Conservation (phyloP, 2,888 invertebrate genomes). For the Leucoma salicis region DNA sequence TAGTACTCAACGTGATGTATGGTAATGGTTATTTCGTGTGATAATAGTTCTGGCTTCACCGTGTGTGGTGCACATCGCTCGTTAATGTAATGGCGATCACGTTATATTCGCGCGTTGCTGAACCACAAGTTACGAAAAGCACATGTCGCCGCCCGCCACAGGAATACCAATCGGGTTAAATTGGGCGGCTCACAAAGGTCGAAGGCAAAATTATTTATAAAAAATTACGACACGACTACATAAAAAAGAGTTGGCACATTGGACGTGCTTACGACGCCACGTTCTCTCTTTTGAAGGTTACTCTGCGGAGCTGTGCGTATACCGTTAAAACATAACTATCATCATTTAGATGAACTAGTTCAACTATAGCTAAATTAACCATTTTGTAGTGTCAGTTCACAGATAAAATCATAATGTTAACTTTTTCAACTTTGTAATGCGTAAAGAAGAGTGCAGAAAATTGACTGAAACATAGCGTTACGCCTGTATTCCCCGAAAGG, state of each 20-base stretch:
- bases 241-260: constrained; percentile 78
- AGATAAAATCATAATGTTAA: too few species aligned
- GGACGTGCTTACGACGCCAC: constrained; percentile 72
- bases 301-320: constrained; percentile 58
- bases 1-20: background rate
- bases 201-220: constrained; percentile 77
- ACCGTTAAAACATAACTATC: constrained; percentile 66
- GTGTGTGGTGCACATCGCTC: constrained; percentile 33
- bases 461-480: too few species aligned
- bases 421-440: too few species aligned
- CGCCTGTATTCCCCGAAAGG: too few species aligned
- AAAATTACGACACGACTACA: constrained; percentile 73
- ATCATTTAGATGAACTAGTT: constrained; percentile 46
- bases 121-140: constrained; percentile 73
- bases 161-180: constrained; percentile 78
- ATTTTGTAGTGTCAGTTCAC: constrained; percentile 7
- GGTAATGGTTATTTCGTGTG: background rate
- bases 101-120: constrained; percentile 51
- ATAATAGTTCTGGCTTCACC: constrained; percentile 32
- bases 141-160: constrained; percentile 57
- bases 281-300: constrained; percentile 81
- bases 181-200: constrained; percentile 78
- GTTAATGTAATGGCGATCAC: constrained; percentile 56
- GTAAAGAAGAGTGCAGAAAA: too few species aligned
- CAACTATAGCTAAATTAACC: constrained; percentile 43